These are phyloP conservation scores for Rhingia rostrata DNA, from an alignment of 2,888 invertebrate species.

Conservation along the genomic window DNA sequence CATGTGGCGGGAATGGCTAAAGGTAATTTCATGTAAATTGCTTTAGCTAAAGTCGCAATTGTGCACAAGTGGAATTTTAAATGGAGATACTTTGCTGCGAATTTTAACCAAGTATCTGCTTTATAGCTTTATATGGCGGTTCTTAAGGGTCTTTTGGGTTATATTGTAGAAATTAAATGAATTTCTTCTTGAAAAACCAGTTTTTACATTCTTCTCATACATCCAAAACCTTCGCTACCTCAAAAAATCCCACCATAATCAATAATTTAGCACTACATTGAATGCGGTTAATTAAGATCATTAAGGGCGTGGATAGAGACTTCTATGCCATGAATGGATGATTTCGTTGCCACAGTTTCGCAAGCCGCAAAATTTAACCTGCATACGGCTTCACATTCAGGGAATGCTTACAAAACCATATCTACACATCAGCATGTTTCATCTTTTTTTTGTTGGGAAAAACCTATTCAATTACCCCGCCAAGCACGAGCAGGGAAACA, in stretches of 20 bases:
- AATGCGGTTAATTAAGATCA: conserved; percentile 38
- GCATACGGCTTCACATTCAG: conserved; percentile 8
- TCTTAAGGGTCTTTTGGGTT: conserved; percentile 3
- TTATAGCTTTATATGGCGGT: not conserved
- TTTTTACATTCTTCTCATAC: not conserved
- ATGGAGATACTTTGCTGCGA: conserved; percentile 1
- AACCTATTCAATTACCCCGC: not conserved
- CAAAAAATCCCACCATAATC: conserved; percentile 16
- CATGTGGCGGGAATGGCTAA: too few species aligned
- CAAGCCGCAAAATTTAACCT: conserved; percentile 27
- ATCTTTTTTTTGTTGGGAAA: not conserved
- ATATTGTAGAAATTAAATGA: not conserved
- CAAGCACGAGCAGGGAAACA: conserved; percentile 12
- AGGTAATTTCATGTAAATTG: too few species aligned
- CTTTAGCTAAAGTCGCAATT: too few species aligned
- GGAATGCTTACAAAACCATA: not conserved
- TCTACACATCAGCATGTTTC: not conserved
- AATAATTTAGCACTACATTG: conserved; percentile 21
- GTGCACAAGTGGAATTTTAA: not conserved
- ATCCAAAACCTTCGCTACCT: not conserved
- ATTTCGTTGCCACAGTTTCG: conserved; percentile 20
- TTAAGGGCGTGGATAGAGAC: conserved; percentile 11
- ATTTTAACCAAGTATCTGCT: not conserved
- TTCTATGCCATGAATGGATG: not conserved
- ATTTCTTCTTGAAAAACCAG: not conserved